Base-by-base conservation (phyloP, 2,113 vertebrate species). In the Ursus arctos region DNA sequence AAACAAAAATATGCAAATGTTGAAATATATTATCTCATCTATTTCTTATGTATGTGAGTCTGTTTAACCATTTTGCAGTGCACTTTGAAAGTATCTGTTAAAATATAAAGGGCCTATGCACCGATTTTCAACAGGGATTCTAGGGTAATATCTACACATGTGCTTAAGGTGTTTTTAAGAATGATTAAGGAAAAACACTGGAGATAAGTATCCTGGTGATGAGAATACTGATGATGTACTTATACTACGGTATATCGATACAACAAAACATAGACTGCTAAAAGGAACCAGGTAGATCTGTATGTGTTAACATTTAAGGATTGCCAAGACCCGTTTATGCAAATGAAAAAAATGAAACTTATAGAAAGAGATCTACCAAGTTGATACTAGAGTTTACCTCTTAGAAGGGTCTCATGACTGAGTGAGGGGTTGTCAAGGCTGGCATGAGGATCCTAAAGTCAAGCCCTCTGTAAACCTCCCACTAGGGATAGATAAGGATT, bases 221-320 rank as follows among this genome's bases (percentile, higher is more conserved):
- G 36, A 95, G 4, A 89, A 40, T 86, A 77, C 3, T 86, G 53
- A 89, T 94, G 33, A 91, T 40, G 36, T 49, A 49, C 2, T 69
- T 57, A 84, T 40, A 69, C 2, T 1, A 11, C 21, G n/a, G 22
- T 33, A 92, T 0, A 57, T 43, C 77, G 71, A 65, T 36, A 71
- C 16, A 31, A 69, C 18, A 61, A 95, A 86, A 82, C 63, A 21
- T 19, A 72, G 51, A 69, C n/a, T 80, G 4, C 16, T 84, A 63
- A 88, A 80, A 26, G 14, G 16, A 86, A 86, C 1, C 11, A 22
- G 15, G 18, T 83, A 47, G 6, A 47, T 28, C 9, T 47, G 28
- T 28, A 36, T 57, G 14, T n/a, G 33, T 33, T 92, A 85, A 81
- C n/a, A 89, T 82, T 97, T 90, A 96, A 95, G 15, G 31, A n/a